These are phyloP conservation scores for Wiebesia pumilae DNA, from an alignment of 1,140 invertebrate genomes.

Conservation along the genomic window DNA sequence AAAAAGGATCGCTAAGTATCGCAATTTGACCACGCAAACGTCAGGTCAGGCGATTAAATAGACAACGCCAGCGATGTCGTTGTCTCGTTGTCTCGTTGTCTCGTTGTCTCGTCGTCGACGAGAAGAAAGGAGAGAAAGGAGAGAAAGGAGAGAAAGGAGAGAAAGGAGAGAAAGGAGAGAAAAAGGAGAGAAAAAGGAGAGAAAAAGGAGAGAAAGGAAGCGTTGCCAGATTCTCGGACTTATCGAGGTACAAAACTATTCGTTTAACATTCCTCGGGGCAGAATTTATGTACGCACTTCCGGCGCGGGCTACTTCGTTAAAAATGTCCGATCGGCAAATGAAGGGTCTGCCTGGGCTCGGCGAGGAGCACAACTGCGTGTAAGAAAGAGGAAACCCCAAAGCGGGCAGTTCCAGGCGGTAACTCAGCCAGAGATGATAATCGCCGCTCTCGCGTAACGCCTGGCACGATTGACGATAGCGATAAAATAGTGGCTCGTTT, in stretches of 20 bases:
- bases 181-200: too few relatives aligned
- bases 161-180: too few relatives aligned
- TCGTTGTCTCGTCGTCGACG: too few relatives aligned
- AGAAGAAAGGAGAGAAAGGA: too few relatives aligned
- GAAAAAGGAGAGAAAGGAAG: background rate
- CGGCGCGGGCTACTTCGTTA: background rate
- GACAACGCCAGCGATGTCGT: too few relatives aligned
- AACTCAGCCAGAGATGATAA: background rate
- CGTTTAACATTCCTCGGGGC: background rate
- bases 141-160: too few relatives aligned
- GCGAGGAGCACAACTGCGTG: background rate
- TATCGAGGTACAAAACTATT: background rate
- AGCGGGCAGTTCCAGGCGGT: slow-evolving; percentile 1
- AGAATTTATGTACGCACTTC: slow-evolving; percentile 11
- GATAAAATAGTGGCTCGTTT: slow-evolving; percentile 38
- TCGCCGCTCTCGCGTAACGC: slow-evolving; percentile 34
- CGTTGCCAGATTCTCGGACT: background rate
- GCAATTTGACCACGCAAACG: too few relatives aligned
- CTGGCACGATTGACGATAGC: background rate
- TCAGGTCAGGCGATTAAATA: too few relatives aligned
- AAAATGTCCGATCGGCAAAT: background rate
- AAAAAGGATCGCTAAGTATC: too few relatives aligned
- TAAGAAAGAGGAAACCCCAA: slow-evolving; percentile 3
- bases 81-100: too few relatives aligned
- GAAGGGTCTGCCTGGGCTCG: background rate